Percentiles rank a stretch among this genome's conserved stretches.
Conservation (phyloP, 1,140 invertebrate genomes). For the Eumeta japonica region DNA sequence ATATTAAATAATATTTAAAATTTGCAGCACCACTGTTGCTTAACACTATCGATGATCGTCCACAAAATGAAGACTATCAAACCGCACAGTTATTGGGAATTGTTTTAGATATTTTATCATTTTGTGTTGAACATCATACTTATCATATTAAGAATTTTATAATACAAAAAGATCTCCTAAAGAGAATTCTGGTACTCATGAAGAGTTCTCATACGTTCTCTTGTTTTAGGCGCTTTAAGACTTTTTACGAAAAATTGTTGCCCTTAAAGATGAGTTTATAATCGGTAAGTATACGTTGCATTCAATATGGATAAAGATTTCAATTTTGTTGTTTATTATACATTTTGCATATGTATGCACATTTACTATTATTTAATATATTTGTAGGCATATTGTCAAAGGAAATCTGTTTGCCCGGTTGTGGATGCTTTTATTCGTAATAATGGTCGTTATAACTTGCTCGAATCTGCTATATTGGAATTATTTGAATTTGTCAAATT, state of each 20-base stretch:
- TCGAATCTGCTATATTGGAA: slow-evolving; percentile 99
- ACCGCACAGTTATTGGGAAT: slow-evolving; percentile 92
- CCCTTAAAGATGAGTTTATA: slow-evolving; percentile 97
- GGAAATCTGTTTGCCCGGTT: slow-evolving; percentile 94
- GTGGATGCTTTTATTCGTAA: slow-evolving; percentile 95
- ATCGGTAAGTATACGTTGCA: too few relatives aligned
- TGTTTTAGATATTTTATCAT: slow-evolving; percentile 93
- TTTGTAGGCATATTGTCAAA: slow-evolving; percentile 93
- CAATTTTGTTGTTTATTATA: too few relatives aligned
- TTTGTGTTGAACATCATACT: slow-evolving; percentile 98
- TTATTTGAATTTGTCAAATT: slow-evolving; percentile 98
- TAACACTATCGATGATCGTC: slow-evolving; percentile 87
- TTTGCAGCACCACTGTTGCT: slow-evolving; percentile 79
- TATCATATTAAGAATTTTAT: slow-evolving; percentile 99
- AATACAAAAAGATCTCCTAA: slow-evolving; percentile 90
- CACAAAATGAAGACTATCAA: slow-evolving; percentile 88
- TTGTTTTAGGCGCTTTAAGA: slow-evolving; percentile 92
- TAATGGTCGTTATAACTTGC: slow-evolving; percentile 95
- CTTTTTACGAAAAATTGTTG: slow-evolving; percentile 96
- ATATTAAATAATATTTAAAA: slow-evolving; percentile 5
- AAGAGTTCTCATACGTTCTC: slow-evolving; percentile 96
- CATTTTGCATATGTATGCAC: too few relatives aligned
- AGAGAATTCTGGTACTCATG: slow-evolving; percentile 93
- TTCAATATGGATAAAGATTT: too few relatives aligned
- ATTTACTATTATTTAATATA: too few relatives aligned